phyloP scores from a whole-genome alignment of 2,888 invertebrate genomes.

The Tromatobia lineatoria region DNA sequence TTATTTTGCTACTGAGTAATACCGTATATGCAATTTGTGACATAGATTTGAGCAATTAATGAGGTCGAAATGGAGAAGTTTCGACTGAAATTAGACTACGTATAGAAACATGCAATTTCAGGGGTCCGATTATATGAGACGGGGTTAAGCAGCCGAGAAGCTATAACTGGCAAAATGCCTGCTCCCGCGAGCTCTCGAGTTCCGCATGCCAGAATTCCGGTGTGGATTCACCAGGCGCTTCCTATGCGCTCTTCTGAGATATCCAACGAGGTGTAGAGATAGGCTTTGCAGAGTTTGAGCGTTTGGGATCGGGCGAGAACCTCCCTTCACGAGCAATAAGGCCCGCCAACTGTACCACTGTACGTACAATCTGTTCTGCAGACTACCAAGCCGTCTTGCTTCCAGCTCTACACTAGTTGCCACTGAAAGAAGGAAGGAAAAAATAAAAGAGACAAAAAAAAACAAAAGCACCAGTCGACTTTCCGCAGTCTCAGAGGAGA shows the following conservation, averaged over 20 bases:
- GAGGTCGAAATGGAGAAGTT: background rate
- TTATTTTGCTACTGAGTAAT: background rate
- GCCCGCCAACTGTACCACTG: constrained; percentile 42
- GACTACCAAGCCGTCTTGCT: constrained; percentile 20
- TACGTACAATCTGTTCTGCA: constrained; percentile 58
- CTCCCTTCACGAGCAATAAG: constrained; percentile 49
- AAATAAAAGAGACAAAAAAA: constrained; percentile 6
- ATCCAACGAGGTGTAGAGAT: constrained; percentile 60
- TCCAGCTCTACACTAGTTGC: constrained; percentile 23
- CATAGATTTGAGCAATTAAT: background rate
- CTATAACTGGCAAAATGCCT: constrained; percentile 63
- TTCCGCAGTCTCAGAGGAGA: constrained; percentile 56
- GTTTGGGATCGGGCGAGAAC: constrained; percentile 31
- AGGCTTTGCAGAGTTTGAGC: constrained; percentile 45
- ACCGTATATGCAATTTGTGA: background rate
- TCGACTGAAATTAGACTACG: background rate
- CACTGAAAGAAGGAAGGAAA: constrained; percentile 27
- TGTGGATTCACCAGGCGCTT: constrained; percentile 43
- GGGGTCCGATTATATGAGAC: constrained; percentile 48
- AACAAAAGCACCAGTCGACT: constrained; percentile 16
- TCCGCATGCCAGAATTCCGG: constrained; percentile 44
- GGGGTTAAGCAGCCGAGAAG: constrained; percentile 61
- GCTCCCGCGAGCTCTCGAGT: constrained; percentile 44
- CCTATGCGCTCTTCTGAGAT: constrained; percentile 33
- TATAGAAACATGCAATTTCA: background rate